These are phyloP conservation scores for Pleuronectes platessa DNA, from an alignment of 2,113 vertebrate species.

Conservation along the genomic window DNA sequence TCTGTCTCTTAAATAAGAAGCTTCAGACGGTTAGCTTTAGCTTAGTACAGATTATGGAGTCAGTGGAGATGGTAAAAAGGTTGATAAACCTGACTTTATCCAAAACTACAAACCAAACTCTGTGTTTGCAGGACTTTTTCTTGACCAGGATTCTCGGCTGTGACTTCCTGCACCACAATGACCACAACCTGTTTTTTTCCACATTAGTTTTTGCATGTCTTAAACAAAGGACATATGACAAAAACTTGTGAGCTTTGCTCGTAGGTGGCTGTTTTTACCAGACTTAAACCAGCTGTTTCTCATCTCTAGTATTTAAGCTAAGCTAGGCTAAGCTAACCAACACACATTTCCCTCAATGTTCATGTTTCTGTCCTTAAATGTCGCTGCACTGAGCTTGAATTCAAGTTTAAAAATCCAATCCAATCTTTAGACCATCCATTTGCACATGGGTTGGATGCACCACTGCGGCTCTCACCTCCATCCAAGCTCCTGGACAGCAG, in stretches of 20 bases:
- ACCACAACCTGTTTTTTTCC: not conserved
- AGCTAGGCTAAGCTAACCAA: not conserved
- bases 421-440: not conserved
- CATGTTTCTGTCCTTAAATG: not conserved
- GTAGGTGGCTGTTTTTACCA: not conserved
- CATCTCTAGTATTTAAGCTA: too few species aligned
- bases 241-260: not conserved
- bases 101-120: not conserved
- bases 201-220: not conserved
- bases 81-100: not conserved
- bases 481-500: conserved; percentile 97
- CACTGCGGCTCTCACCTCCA: conserved; percentile 84
- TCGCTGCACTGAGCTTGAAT: not conserved
- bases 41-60: not conserved
- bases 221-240: not conserved
- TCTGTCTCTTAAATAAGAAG: not conserved
- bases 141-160: not conserved
- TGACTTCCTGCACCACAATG: not conserved
- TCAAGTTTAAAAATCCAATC: not conserved
- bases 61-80: not conserved
- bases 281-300: not conserved
- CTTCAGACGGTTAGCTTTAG: not conserved
- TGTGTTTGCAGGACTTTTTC: too few species aligned
- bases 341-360: not conserved
- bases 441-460: not conserved